These are phyloP conservation scores for Mesitornis unicolor DNA, from an alignment of 2,113 vertebrate genomes.

Conservation along the genomic window DNA sequence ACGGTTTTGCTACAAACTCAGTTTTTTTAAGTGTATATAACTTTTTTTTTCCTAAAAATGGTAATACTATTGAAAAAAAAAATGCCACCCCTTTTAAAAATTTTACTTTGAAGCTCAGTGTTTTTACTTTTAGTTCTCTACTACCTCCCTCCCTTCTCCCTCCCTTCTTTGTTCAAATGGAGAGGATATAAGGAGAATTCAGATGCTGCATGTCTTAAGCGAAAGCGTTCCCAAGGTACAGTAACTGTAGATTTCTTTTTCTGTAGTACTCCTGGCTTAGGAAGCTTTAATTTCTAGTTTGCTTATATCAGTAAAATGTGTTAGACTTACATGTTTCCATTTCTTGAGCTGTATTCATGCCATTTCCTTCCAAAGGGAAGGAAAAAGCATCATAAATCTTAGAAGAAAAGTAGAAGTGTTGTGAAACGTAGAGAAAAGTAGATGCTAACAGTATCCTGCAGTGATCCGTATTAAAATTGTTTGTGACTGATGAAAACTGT, in stretches of 20 bases:
- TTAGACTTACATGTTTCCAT: not conserved
- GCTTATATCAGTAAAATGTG: not conserved
- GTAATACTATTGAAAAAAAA: slow-evolving; percentile 19
- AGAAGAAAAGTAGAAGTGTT: not conserved
- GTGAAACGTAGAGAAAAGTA: not conserved
- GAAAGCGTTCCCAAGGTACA: slow-evolving; percentile 98
- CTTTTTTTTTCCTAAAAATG: not conserved
- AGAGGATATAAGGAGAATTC: slow-evolving; percentile 95
- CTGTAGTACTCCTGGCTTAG: slow-evolving; percentile 50
- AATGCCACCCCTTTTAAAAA: slow-evolving; percentile 64
- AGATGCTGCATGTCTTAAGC: slow-evolving; percentile 92
- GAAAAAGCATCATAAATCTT: not conserved
- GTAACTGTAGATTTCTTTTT: slow-evolving; percentile 74
- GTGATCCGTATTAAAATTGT: not conserved
- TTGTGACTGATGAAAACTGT: not conserved
- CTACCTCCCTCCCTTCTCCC: slow-evolving; percentile 96
- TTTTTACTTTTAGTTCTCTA: slow-evolving; percentile 98
- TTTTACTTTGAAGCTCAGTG: slow-evolving; percentile 85
- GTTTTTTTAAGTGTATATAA: not conserved
- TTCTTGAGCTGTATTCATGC: not conserved
- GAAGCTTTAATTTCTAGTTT: slow-evolving; percentile 49
- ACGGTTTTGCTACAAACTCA: not conserved
- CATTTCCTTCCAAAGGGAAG: not conserved
- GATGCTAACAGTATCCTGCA: not conserved
- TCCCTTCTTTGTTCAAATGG: slow-evolving; percentile 99